Conservation (phyloP, 2,888 invertebrate genomes). For the Morinoia aosen region DNA sequence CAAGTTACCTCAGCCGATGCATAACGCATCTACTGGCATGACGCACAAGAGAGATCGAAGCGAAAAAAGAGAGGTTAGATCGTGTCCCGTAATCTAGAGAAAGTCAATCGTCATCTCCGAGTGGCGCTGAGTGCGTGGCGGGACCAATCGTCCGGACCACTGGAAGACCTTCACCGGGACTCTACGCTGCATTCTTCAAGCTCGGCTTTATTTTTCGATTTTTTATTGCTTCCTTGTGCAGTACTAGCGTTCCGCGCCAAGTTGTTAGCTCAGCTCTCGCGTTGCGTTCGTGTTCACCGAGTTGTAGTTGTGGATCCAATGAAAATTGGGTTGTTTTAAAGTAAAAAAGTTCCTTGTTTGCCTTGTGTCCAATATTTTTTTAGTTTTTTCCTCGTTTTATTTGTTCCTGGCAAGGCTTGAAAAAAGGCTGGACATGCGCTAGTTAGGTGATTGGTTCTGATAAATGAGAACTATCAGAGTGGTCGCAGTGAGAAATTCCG, state of each 20-base stretch:
- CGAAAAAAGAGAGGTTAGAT: not conserved
- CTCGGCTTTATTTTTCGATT: not conserved
- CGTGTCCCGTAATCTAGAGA: not conserved
- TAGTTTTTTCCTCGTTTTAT: no score
- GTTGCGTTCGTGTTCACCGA: not conserved
- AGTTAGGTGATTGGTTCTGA: no score
- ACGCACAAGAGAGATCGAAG: not conserved
- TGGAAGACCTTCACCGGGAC: not conserved
- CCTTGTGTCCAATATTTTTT: no score
- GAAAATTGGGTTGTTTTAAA: no score
- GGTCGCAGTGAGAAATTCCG: no score
- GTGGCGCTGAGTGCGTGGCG: not conserved
- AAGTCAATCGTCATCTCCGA: not conserved
- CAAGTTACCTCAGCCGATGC: not conserved
- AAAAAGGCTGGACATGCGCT: no score
- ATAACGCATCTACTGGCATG: not conserved
- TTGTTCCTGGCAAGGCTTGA: no score
- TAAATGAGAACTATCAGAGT: no score
- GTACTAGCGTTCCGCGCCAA: not conserved
- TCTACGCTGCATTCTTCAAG: not conserved
- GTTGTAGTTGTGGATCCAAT: no score
- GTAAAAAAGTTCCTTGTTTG: no score
- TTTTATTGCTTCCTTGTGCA: not conserved
- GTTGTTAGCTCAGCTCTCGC: not conserved
- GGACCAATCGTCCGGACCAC: not conserved